Evolutionary conservation across 1,140 invertebrate species (phyloP).

Genomic region (Oppia nitens): DNA sequence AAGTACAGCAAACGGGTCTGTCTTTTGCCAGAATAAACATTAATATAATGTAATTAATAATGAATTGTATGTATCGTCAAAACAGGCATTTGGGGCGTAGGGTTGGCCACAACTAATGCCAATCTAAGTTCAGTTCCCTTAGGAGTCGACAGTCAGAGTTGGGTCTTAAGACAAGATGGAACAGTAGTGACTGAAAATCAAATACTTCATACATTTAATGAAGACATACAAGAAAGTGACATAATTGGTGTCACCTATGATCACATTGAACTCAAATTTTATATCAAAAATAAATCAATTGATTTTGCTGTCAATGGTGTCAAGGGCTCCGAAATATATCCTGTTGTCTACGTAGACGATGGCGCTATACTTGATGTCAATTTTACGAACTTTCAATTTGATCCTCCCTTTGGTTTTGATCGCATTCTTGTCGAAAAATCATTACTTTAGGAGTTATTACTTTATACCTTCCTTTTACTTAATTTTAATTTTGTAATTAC

Average conservation of each 20-base stretch:
- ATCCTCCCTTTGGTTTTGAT: constrained; percentile 74
- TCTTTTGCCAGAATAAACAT: background rate
- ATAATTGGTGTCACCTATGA: constrained; percentile 85
- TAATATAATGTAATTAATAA: constrained; percentile 9
- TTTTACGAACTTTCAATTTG: constrained; percentile 67
- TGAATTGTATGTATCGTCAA: constrained; percentile 9
- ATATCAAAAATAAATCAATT: constrained; percentile 72
- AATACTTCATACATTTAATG: constrained; percentile 48
- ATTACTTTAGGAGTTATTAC: too few relatives aligned
- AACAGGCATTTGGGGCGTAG: constrained; percentile 70
- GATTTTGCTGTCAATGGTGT: constrained; percentile 70
- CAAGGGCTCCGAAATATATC: constrained; percentile 67
- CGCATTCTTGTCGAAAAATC: constrained; percentile 95
- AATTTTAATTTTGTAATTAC: too few relatives aligned
- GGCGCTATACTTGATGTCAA: constrained; percentile 90
- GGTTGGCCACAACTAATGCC: constrained; percentile 67
- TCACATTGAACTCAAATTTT: constrained; percentile 92
- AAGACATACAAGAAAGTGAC: constrained; percentile 64
- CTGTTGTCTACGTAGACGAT: constrained; percentile 87
- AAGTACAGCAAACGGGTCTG: constrained; percentile 85
- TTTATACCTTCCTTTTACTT: too few relatives aligned
- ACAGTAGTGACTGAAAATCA: constrained; percentile 64
- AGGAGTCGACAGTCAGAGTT: constrained; percentile 68
- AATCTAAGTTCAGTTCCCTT: constrained; percentile 68
- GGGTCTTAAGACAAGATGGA: constrained; percentile 80